These are phyloP conservation scores for Caerostris darwini DNA, from an alignment of 1,140 invertebrate species.

Conservation along the genomic window DNA sequence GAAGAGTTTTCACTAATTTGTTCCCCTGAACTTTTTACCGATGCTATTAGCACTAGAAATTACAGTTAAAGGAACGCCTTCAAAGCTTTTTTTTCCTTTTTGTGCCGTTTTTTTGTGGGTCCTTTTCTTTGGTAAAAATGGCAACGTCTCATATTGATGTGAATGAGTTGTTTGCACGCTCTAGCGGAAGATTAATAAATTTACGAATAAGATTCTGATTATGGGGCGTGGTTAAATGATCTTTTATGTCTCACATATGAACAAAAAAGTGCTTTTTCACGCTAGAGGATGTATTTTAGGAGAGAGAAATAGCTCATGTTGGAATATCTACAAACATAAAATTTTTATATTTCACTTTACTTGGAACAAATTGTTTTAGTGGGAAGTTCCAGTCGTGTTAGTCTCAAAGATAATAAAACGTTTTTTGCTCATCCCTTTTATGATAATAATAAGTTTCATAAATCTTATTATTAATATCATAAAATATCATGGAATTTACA, in stretches of 20 bases:
- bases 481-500: too few species aligned
- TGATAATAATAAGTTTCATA: too few species aligned
- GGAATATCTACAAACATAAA: too few species aligned
- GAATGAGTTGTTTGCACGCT: conserved; percentile 58
- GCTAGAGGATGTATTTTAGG: not conserved
- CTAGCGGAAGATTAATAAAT: conserved; percentile 34
- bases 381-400: not conserved
- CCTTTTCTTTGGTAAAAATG: conserved; percentile 11
- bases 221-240: conserved; percentile 47
- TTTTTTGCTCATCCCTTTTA: too few species aligned
- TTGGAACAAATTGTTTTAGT: not conserved
- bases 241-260: conserved; percentile 21
- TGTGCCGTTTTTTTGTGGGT: conserved; percentile 12
- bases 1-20: conserved; percentile 46
- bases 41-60: conserved; percentile 48
- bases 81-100: not conserved
- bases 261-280: conserved; percentile 34
- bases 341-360: too few species aligned
- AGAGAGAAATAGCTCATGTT: not conserved
- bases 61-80: conserved; percentile 42
- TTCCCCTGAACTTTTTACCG: conserved; percentile 21
- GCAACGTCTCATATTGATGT: conserved; percentile 37
- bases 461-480: too few species aligned
- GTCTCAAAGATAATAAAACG: too few species aligned
- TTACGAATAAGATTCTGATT: conserved; percentile 26